These are phyloP conservation scores for Melanotaenia pygmaea DNA, from an alignment of 2,797 vertebrate species.

Conservation along the genomic window DNA sequence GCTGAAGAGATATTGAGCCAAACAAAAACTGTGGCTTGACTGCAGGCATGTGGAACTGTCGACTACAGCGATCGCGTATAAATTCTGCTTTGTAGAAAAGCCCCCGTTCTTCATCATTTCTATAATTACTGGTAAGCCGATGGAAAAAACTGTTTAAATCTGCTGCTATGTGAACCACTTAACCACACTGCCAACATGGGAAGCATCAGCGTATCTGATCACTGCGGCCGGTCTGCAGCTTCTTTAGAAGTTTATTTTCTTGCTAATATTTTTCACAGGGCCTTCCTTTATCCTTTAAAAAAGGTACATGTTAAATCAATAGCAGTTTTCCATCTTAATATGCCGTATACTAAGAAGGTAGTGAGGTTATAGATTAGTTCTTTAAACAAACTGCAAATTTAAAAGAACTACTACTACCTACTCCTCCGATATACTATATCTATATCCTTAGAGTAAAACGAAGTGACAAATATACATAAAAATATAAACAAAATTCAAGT, in stretches of 20 bases:
- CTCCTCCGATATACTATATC: too few relatives aligned
- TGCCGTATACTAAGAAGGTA: not conserved
- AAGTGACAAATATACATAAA: not conserved
- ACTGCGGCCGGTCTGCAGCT: slow-evolving; percentile 18
- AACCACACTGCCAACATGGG: slow-evolving; percentile 27
- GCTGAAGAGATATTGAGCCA: slow-evolving; percentile 34
- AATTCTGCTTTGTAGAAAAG: slow-evolving; percentile 26
- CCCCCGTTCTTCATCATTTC: slow-evolving; percentile 34
- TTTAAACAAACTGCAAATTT: not conserved
- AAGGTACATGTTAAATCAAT: not conserved
- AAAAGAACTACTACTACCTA: too few relatives aligned
- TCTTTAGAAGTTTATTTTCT: slow-evolving; percentile 13
- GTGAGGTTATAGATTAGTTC: not conserved
- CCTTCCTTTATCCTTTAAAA: slow-evolving; percentile 16
- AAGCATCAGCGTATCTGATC: slow-evolving; percentile 45
- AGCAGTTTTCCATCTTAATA: too few relatives aligned
- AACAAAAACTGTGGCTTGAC: slow-evolving; percentile 46
- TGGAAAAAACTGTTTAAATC: slow-evolving; percentile 8
- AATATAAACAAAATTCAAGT: not conserved
- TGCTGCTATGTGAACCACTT: slow-evolving; percentile 14
- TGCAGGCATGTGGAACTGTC: slow-evolving; percentile 33
- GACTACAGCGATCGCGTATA: slow-evolving; percentile 32
- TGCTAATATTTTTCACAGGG: slow-evolving; percentile 29
- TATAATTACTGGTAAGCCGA: slow-evolving; percentile 37
- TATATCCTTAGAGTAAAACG: too few relatives aligned